These are phyloP conservation scores for Marasmarcha lunaedactyla DNA, from an alignment of 2,888 invertebrate genomes.

Conservation along the genomic window DNA sequence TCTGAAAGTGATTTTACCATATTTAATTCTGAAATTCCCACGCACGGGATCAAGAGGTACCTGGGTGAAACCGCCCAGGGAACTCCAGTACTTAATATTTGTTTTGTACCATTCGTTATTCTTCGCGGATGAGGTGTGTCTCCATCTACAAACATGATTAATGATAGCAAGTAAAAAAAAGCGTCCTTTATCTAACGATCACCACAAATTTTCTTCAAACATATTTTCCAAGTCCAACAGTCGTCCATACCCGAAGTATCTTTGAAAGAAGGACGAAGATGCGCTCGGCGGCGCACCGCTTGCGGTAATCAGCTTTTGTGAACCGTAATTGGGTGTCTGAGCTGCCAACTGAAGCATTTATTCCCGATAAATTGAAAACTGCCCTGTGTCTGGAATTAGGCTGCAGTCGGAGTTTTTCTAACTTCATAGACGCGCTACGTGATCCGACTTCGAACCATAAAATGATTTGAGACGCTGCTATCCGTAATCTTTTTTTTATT, in stretches of 20 bases:
- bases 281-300: slow-evolving; percentile 32
- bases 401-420: slow-evolving; percentile 40
- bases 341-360: slow-evolving; percentile 68
- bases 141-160: no score
- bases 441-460: slow-evolving; percentile 13
- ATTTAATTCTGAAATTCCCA: no score
- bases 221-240: no score
- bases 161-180: no score
- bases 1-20: no score
- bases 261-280: background rate
- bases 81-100: no score
- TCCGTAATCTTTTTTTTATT: background rate
- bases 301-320: slow-evolving; percentile 67
- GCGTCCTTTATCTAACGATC: no score
- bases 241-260: slow-evolving; percentile 5
- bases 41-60: no score
- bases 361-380: slow-evolving; percentile 68
- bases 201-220: no score
- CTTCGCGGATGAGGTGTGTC: no score
- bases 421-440: slow-evolving; percentile 20
- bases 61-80: no score
- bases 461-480: slow-evolving; percentile 1
- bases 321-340: slow-evolving; percentile 68
- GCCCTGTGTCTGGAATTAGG: slow-evolving; percentile 58
- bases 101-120: no score